phyloP scores from a whole-genome alignment of 2,113 vertebrate species.

The Chionis minor region DNA sequence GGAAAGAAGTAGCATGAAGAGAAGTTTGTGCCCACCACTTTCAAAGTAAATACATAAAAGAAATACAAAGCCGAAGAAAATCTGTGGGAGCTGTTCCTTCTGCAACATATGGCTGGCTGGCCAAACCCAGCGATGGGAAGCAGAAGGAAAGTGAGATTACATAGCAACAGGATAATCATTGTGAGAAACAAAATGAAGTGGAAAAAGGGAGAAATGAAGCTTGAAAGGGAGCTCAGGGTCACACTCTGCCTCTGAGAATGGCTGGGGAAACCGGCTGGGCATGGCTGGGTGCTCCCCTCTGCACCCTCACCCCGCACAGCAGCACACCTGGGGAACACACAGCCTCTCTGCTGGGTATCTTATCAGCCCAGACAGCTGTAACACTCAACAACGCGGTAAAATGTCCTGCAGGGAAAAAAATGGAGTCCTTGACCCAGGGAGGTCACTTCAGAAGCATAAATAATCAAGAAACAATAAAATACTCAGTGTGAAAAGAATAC shows the following conservation, averaged over 20 bases:
- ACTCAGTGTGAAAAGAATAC: background rate
- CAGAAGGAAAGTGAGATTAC: background rate
- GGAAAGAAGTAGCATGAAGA: constrained; percentile 7
- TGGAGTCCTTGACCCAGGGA: background rate
- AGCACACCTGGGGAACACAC: background rate
- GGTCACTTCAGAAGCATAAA: constrained; percentile 3
- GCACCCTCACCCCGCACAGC: background rate
- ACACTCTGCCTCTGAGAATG: background rate
- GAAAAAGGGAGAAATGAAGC: background rate
- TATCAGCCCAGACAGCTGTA: background rate
- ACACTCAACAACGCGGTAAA: background rate
- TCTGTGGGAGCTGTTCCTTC: background rate
- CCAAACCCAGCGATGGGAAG: background rate
- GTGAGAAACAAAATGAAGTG: background rate
- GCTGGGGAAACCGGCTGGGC: background rate
- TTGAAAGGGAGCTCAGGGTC: background rate
- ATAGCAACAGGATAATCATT: background rate
- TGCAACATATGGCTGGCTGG: background rate
- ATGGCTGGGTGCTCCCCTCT: fast-evolving
- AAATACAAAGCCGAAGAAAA: background rate
- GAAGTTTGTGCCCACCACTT: background rate
- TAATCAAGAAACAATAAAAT: constrained; percentile 26
- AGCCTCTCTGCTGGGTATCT: background rate
- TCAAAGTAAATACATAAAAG: background rate
- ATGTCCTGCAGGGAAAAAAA: background rate